Evolutionary conservation across 2,888 invertebrate genomes (phyloP), one percentile per base, ranked within the genome.

Genomic region (Protodeltote pygarga): DNA sequence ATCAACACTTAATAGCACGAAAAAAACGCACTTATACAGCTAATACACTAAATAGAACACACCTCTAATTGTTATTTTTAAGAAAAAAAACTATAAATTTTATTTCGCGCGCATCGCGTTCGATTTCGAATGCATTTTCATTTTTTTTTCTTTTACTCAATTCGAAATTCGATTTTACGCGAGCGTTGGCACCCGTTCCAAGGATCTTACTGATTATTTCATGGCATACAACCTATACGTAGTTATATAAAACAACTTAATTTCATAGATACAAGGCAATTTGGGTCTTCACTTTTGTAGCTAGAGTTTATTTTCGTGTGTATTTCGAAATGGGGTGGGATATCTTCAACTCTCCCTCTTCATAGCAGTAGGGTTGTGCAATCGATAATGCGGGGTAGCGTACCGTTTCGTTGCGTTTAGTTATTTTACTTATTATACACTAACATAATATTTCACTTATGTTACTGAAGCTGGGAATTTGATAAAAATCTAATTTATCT

Each of bases 191-290:
- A 44, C 38, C 49, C 51, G 41, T 38, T 61, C 53, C 66, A 64
- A 55, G 75, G 67, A 71, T 69, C 71, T 77, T 86, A 89, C 90
- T 90, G 90, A 89, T 89, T 89, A 89, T 89, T 90, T 87, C 81
- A 87, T 83, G 72, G 73, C 49, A 57, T 63, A 64, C 10, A 71
- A 39, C 63, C 71, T 80, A 78, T 73, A 75, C 72, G 76, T 73
- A 79, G 75, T 73, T 84, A 81, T 82, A 75, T 85, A 78, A 77
- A 84, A 81, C 79, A 77, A 77, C 81, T 82, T 74, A 75, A 79
- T 77, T 75, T 34, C 31, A 11, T 13, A 2, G 0, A 4, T 21
- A 0, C 44, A 65, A 27, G 5, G 34, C 32, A 77, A 65, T 69
- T 33, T 67, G 3, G 17, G 51, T 61, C 60, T 65, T 73, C 44